Percentiles rank a stretch among this genome's conserved stretches.
phyloP scores from a whole-genome alignment of 2,888 invertebrate species.

The Allophyes oxyacanthae region DNA sequence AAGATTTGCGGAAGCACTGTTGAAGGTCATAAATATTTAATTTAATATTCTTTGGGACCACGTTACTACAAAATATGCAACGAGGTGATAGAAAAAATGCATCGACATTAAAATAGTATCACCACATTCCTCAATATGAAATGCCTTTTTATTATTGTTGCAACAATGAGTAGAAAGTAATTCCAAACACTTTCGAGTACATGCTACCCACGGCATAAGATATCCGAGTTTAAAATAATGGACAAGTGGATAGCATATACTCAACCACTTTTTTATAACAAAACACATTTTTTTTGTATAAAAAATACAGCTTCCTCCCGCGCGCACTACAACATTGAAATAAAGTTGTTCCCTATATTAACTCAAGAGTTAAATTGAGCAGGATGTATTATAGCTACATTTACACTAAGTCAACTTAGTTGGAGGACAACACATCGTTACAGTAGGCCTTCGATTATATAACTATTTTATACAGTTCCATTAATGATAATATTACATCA shows the following conservation, averaged over 20 bases:
- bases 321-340: constrained; percentile 65
- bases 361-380: constrained; percentile 87
- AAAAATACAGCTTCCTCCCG: constrained; percentile 73
- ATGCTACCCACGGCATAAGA: constrained; percentile 43
- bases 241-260: constrained; percentile 56
- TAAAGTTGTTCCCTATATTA: constrained; percentile 77
- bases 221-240: constrained; percentile 45
- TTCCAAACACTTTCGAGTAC: constrained; percentile 35
- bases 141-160: constrained; percentile 15
- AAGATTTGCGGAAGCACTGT: constrained; percentile 20
- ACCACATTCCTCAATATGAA: constrained; percentile 17
- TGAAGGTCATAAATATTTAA: constrained; percentile 19
- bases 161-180: constrained; percentile 8
- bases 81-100: constrained; percentile 13
- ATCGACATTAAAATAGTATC: constrained; percentile 19
- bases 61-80: constrained; percentile 21
- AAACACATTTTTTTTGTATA: constrained; percentile 44
- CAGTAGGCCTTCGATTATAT: constrained; percentile 83
- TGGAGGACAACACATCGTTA: constrained; percentile 79
- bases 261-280: constrained; percentile 41
- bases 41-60: constrained; percentile 33
- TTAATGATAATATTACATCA: constrained; percentile 85
- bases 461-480: constrained; percentile 85
- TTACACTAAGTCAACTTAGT: constrained; percentile 86
- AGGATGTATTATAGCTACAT: constrained; percentile 83